Evolutionary conservation across 2,113 vertebrate genomes (phyloP), one percentile per base, ranked within the genome.

Genomic region (Gallinago undulata): DNA sequence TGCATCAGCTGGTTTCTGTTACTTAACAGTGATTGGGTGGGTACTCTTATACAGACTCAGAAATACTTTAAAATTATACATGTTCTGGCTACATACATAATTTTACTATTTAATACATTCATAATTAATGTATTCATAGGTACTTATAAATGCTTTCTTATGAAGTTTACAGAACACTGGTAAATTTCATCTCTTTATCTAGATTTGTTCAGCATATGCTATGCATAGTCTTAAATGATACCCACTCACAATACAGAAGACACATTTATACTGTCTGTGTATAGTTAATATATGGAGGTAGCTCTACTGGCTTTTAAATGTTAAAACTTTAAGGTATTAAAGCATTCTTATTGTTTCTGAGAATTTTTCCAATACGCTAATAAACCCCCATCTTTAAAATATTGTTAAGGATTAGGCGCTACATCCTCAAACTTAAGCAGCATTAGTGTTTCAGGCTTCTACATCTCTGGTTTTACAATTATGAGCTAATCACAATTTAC

Each of bases 401-500:
- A 89, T 25, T 86, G 8, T 80, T 84, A 89, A 53, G 64, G 24
- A 84, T 75, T 57, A 87, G 57, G 68, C 55, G 56, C 47, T 92
- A 53, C 77, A 74, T 92, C 59, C 45, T 51, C 76, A 79, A 87
- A 95, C 92, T 88, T 35, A 83, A 94, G 87, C n/a, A 64, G 30
- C 87, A 27, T 63, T 60, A 70, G 48, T 53, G 31, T 89, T 88
- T 86, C 55, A 92, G 72, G 51, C 53, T 89, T 78, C 73, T 87
- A 51, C 43, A 77, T 73, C 57, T 87, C 85, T 76, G 57, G 16
- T 47, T 86, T 84, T 88, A 88, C 80, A 95, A 64, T 95, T 84
- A 95, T 15, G 37, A 48, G 64, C 69, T 96, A 94, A 97, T 92
- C 81, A 78, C 88, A 87, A 76, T 95, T 96, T 92, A 91, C 74